Percentiles rank a stretch among this genome's conserved stretches.
phyloP scores from a whole-genome alignment of 2,888 invertebrate genomes.

The Philereme transversata region DNA sequence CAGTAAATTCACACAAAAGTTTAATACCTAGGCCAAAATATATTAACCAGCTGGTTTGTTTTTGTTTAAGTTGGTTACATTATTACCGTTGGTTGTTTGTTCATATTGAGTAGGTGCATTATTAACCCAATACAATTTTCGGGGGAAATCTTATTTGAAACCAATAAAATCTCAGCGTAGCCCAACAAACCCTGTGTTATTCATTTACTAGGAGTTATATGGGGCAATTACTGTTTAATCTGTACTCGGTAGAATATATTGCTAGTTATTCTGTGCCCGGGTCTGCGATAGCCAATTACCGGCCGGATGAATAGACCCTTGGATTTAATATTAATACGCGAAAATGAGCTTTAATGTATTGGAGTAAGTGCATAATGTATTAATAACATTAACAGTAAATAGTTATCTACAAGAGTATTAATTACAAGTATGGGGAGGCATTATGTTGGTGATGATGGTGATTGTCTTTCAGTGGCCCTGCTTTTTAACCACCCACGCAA shows the following conservation, averaged over 20 bases:
- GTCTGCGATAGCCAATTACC: conserved; percentile 22
- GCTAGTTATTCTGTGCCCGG: neutral
- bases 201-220: neutral
- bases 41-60: too few relatives aligned
- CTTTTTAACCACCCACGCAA: too few relatives aligned
- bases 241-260: neutral
- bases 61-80: too few relatives aligned
- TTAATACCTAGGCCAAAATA: too few relatives aligned
- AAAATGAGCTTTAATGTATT: conserved; percentile 5
- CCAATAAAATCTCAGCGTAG: neutral
- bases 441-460: too few relatives aligned
- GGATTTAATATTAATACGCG: neutral
- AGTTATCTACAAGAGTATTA: too few relatives aligned
- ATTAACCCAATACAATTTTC: neutral
- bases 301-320: neutral
- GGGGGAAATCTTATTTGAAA: neutral
- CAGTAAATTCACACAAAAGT: too few relatives aligned
- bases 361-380: neutral
- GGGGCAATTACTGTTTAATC: conserved; percentile 7
- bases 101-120: neutral
- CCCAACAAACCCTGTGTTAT: neutral
- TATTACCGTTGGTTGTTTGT: too few relatives aligned
- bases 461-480: too few relatives aligned
- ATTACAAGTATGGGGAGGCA: too few relatives aligned
- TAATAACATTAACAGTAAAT: too few relatives aligned